Evolutionary conservation across 2,888 invertebrate genomes (phyloP).

Genomic region (Polyploca ridens): DNA sequence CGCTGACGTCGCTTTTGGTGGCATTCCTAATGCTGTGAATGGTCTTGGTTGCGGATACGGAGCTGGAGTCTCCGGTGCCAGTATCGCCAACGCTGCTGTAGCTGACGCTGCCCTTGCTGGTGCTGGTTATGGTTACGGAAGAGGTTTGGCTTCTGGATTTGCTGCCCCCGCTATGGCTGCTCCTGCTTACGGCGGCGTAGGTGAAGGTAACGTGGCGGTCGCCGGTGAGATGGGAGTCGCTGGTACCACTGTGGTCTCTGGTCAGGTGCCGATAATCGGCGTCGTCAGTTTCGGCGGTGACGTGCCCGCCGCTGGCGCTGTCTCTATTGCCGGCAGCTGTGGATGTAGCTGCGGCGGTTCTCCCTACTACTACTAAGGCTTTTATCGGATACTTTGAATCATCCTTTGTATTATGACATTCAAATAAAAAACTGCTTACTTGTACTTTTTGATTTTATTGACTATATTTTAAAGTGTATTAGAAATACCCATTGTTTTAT

Average conservation of each 20-base stretch:
- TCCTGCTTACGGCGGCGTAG: conserved; percentile 28
- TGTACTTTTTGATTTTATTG: no score
- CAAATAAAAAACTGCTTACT: no score
- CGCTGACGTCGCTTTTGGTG: no score
- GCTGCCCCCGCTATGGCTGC: conserved; percentile 8
- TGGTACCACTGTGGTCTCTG: conserved; percentile 33
- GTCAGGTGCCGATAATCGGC: conserved; percentile 41
- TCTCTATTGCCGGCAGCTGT: conserved; percentile 37
- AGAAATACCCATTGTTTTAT: no score
- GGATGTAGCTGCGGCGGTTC: conserved; percentile 22
- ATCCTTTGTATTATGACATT: no score
- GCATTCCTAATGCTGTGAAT: no score
- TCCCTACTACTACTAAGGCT: no score
- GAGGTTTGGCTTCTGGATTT: no score
- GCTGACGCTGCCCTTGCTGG: conserved; percentile 5
- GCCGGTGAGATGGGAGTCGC: conserved; percentile 31
- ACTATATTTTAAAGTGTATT: no score
- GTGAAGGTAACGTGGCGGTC: conserved; percentile 26
- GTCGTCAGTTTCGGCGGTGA: conserved; percentile 38
- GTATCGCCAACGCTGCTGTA: conserved; percentile 2
- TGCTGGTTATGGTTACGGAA: neutral
- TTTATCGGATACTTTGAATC: no score
- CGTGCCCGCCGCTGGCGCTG: conserved; percentile 35
- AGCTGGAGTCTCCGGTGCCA: neutral
- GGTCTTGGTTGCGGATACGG: conserved; percentile 20